Conservation (phyloP, 2,113 vertebrate species). For the Tragulus kanchil region DNA sequence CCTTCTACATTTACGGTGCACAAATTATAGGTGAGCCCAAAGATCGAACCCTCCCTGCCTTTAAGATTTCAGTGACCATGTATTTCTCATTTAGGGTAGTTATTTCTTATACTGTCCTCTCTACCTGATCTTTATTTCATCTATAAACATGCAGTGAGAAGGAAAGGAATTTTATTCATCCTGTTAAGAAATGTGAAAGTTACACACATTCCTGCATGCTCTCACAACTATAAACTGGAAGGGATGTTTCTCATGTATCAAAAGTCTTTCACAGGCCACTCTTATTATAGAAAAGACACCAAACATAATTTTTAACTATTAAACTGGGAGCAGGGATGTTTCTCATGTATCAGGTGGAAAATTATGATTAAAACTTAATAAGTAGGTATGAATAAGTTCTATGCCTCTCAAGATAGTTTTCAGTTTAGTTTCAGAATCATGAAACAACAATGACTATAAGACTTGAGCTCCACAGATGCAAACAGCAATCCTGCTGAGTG, state of each 20-base stretch:
- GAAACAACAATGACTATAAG: neutral
- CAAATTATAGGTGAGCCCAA: slow-evolving; percentile 95
- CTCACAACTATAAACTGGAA: neutral
- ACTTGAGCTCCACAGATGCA: slow-evolving; percentile 32
- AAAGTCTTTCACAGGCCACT: slow-evolving; percentile 38
- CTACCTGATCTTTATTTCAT: slow-evolving; percentile 51
- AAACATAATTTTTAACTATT: slow-evolving; percentile 69
- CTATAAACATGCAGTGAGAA: slow-evolving; percentile 35
- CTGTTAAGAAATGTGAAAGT: slow-evolving; percentile 36
- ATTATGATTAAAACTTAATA: neutral
- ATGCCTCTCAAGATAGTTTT: slow-evolving; percentile 40
- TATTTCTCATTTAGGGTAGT: slow-evolving; percentile 85
- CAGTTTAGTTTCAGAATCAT: slow-evolving; percentile 34
- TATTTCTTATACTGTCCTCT: slow-evolving; percentile 65
- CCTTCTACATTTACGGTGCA: slow-evolving; percentile 91
- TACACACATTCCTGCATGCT: slow-evolving; percentile 36
- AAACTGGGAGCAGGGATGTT: too few species aligned
- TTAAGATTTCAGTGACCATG: slow-evolving; percentile 88
- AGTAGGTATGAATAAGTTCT: slow-evolving; percentile 6
- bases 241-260: slow-evolving; percentile 44
- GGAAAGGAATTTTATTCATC: slow-evolving; percentile 30
- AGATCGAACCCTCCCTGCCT: slow-evolving; percentile 91
- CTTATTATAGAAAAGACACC: slow-evolving; percentile 28
- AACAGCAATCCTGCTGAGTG: neutral
- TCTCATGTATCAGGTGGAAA: slow-evolving; percentile 87